Base-by-base conservation (phyloP, 2,113 vertebrate genomes). In the Glaucomys volans region DNA sequence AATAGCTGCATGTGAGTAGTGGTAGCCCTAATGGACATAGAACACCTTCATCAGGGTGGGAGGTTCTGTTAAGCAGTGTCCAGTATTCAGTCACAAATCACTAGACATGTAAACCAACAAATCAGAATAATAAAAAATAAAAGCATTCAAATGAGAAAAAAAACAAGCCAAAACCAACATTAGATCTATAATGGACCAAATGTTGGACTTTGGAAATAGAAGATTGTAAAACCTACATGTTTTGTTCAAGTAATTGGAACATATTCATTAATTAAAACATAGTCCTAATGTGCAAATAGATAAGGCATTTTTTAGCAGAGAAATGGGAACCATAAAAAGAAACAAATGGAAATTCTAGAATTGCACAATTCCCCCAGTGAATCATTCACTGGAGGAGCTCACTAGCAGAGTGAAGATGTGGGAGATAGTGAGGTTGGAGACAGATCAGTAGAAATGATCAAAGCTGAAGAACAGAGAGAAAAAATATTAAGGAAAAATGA, bases 291-390 rank as follows among this genome's bases (percentile, higher is more conserved):
- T 67, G 16, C 89, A n/a, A 86, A 20, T 66, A 74, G 37, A 74
- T 91, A 47, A 77, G 47, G 18, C 77, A 88, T 62, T 44, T 44
- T 57, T 79, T 69, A 87, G 54, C 16, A 87, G 71, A 88, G 40
- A 80, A 92, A 71, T 67, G 1, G 28, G 64, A 83, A 37, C 2
- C 69, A 79, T 59, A 71, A 82, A 88, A 81, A 95, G 50, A 85
- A 85, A 32, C 88, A 74, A 66, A 54, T 76, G 79, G 74, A 66
- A 91, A 95, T 35, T 90, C 8, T 79, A 52, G n/a, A 87, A 82
- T 40, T 82, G 35, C 47, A 35, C 17, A 87, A 35, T 37, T 20
- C 5, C 52, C 10, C 2, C 62, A 87, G 57, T 54, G 64, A 97
- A 42, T 69, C 64, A 69, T 37, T 84, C 40, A 84, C 4, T 54